Percentiles rank a stretch among this genome's conserved stretches.
phyloP scores from a whole-genome alignment of 2,888 invertebrate genomes.

The Eudasyphora cyanicolor region DNA sequence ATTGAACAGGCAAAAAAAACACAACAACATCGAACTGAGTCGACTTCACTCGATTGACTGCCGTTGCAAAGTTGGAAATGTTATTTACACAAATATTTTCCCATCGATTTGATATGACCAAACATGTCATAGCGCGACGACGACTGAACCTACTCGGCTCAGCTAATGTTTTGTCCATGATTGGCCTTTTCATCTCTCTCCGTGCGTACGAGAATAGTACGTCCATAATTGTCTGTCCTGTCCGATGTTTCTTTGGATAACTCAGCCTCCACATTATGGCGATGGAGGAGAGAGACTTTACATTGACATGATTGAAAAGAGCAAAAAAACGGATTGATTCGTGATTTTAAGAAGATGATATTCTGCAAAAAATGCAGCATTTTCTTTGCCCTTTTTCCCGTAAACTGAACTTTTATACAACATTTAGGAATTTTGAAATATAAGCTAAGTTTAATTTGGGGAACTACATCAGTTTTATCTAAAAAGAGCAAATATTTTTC shows the following conservation, averaged over 20 bases:
- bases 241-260: not conserved
- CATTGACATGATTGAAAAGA: too few relatives aligned
- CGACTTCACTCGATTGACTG: not conserved
- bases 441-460: too few relatives aligned
- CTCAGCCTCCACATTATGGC: not conserved
- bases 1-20: slow-evolving; percentile 24
- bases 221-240: not conserved
- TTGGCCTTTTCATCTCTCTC: slow-evolving; percentile 57
- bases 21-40: not conserved
- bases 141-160: slow-evolving; percentile 36
- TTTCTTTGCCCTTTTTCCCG: too few relatives aligned
- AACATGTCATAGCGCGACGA: slow-evolving; percentile 58
- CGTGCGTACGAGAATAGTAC: slow-evolving; percentile 27
- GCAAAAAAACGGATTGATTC: too few relatives aligned
- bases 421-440: too few relatives aligned
- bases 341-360: too few relatives aligned
- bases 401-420: too few relatives aligned
- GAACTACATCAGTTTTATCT: too few relatives aligned
- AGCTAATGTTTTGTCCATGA: slow-evolving; percentile 55
- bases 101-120: slow-evolving; percentile 65
- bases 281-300: not conserved
- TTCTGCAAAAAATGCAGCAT: too few relatives aligned
- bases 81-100: slow-evolving; percentile 66
- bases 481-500: too few relatives aligned
- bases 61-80: not conserved